These are phyloP conservation scores for Mythimna impura DNA, from an alignment of 2,888 invertebrate genomes.

Conservation along the genomic window DNA sequence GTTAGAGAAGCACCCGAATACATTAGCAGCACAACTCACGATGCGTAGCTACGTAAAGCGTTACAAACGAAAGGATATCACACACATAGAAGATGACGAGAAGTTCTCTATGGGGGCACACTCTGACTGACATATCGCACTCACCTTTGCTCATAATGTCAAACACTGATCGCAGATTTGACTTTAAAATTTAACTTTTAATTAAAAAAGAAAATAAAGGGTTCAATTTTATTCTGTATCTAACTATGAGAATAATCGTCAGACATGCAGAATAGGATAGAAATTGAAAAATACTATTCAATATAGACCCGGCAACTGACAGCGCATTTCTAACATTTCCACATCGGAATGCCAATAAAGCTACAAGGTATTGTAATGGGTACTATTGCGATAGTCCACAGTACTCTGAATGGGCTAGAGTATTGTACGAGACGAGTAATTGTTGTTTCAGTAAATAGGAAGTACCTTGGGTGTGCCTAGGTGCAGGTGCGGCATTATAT, in stretches of 20 bases:
- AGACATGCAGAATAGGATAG: slow-evolving; percentile 19
- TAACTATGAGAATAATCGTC: background rate
- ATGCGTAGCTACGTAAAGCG: too few relatives aligned
- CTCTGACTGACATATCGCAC: too few relatives aligned
- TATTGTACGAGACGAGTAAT: slow-evolving; percentile 48
- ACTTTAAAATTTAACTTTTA: too few relatives aligned
- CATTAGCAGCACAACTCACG: too few relatives aligned
- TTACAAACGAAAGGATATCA: too few relatives aligned
- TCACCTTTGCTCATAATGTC: too few relatives aligned
- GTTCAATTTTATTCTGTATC: background rate
- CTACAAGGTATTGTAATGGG: slow-evolving; percentile 41
- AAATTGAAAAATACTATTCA: slow-evolving; percentile 45
- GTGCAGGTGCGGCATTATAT: slow-evolving; percentile 18
- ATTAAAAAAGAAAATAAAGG: too few relatives aligned
- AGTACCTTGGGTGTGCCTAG: slow-evolving; percentile 18
- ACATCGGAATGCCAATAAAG: slow-evolving; percentile 45
- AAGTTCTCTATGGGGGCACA: too few relatives aligned
- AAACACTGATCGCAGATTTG: too few relatives aligned
- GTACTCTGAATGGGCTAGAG: slow-evolving; percentile 38
- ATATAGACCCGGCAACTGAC: slow-evolving; percentile 24
- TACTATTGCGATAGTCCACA: slow-evolving; percentile 32
- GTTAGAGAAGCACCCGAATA: too few relatives aligned
- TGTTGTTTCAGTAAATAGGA: slow-evolving; percentile 50
- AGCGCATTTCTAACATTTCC: slow-evolving; percentile 40
- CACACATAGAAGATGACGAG: too few relatives aligned